Percentiles rank a stretch among this genome's conserved stretches.
phyloP scores from a whole-genome alignment of 2,888 invertebrate genomes.

The Catocala nupta region DNA sequence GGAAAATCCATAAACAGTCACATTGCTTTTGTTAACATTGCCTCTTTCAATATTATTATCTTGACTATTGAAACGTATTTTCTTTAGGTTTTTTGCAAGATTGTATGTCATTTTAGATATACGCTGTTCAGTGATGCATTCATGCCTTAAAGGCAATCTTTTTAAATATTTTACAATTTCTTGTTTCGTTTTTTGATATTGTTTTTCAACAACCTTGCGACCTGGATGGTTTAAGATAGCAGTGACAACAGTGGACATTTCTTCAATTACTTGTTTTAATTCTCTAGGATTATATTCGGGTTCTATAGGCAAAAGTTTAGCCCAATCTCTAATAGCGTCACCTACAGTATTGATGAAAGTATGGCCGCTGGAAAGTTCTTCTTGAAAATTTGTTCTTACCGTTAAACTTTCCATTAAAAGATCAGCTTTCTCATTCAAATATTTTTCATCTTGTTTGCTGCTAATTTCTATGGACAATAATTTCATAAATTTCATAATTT shows the following conservation, averaged over 20 bases:
- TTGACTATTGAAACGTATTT: background rate
- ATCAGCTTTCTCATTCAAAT: constrained; percentile 18
- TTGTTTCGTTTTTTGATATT: constrained; percentile 11
- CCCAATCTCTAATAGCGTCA: constrained; percentile 30
- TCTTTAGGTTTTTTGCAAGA: constrained; percentile 22
- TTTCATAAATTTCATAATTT: constrained; percentile 33
- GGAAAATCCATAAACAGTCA: constrained; percentile 23
- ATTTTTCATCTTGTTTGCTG: constrained; percentile 13
- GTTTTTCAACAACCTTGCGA: background rate
- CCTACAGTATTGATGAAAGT: constrained; percentile 6
- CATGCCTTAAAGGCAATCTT: constrained; percentile 20
- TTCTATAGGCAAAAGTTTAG: constrained; percentile 21
- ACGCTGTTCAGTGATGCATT: constrained; percentile 19
- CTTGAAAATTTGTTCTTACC: background rate
- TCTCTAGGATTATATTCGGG: constrained; percentile 14
- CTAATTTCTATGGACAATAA: constrained; percentile 27
- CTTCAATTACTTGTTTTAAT: constrained; percentile 22
- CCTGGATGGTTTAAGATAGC: constrained; percentile 16
- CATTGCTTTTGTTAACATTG: constrained; percentile 5
- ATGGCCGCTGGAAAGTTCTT: background rate
- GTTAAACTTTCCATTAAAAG: constrained; percentile 17
- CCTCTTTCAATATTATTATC: background rate
- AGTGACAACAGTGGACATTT: constrained; percentile 26
- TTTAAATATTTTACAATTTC: constrained; percentile 30
- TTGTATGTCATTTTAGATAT: constrained; percentile 22